These are phyloP conservation scores for Clavelina lepadiformis DNA, from an alignment of 23 tunicate genomes.

Conservation along the genomic window DNA sequence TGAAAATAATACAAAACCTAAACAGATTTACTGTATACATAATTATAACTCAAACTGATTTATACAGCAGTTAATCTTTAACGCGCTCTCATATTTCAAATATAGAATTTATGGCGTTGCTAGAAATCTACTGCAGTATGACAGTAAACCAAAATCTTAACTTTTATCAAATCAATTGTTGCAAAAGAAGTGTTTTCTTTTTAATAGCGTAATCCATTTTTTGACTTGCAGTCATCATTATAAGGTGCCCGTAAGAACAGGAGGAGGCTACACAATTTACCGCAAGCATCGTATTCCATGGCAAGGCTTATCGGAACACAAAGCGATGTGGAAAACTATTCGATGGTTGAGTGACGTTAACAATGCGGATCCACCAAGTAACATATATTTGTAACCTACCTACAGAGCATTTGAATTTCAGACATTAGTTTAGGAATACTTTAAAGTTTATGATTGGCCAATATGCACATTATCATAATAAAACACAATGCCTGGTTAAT, in stretches of 20 bases:
- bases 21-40: no score
- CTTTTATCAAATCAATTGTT: no score
- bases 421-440: no score
- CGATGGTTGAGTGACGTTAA: conserved; percentile 17
- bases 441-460: no score
- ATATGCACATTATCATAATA: no score
- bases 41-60: no score
- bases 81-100: not conserved
- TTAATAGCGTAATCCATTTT: conserved; percentile 4
- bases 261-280: conserved; percentile 87
- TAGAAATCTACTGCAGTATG: not conserved
- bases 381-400: not conserved
- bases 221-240: conserved; percentile 58
- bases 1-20: no score
- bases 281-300: conserved; percentile 13
- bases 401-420: not conserved
- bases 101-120: not conserved
- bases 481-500: no score
- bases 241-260: conserved; percentile 55
- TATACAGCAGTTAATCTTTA: no score
- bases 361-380: not conserved
- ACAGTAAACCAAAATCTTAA: not conserved
- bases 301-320: not conserved
- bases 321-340: conserved; percentile 30
- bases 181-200: conserved; percentile 1